These are phyloP conservation scores for Stigmatopora nigra DNA, from an alignment of 2,113 vertebrate genomes.

Conservation along the genomic window DNA sequence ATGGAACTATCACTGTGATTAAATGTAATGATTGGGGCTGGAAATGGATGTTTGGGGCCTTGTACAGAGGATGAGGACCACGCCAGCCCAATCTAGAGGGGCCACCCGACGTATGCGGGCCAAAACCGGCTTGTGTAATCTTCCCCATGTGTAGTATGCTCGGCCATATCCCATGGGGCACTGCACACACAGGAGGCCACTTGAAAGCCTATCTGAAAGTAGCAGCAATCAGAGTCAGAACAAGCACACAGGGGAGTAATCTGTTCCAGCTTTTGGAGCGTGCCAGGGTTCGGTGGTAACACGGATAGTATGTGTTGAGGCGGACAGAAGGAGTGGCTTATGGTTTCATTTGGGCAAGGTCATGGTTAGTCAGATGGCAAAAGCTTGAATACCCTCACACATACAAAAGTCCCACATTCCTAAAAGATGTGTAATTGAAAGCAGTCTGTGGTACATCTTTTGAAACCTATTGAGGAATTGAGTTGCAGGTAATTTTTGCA, in stretches of 20 bases:
- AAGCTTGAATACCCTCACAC: conserved; percentile 33
- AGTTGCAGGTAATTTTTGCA: conserved; percentile 64
- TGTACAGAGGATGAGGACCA: conserved; percentile 52
- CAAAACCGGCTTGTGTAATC: conserved; percentile 55
- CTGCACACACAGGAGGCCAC: conserved; percentile 64
- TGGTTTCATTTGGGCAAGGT: conserved; percentile 61
- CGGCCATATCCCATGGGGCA: conserved; percentile 58
- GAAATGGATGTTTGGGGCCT: conserved; percentile 60
- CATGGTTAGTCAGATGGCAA: conserved; percentile 50
- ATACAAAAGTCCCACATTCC: conserved; percentile 9
- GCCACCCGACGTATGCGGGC: conserved; percentile 32
- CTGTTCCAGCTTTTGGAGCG: conserved; percentile 69
- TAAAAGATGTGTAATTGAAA: conserved; percentile 34
- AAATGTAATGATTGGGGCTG: conserved; percentile 55
- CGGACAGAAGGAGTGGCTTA: conserved; percentile 16
- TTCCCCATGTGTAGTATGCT: conserved; percentile 67
- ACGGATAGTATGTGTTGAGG: conserved; percentile 32
- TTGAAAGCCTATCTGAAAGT: conserved; percentile 72
- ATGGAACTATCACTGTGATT: conserved; percentile 61
- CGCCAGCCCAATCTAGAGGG: conserved; percentile 47
- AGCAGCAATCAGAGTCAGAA: conserved; percentile 68
- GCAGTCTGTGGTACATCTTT: conserved; percentile 50
- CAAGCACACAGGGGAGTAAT: conserved; percentile 68
- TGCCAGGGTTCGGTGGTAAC: conserved; percentile 48
- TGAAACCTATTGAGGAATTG: conserved; percentile 57